Evolutionary conservation across 2,113 vertebrate genomes (phyloP).

Genomic region (Tragelaphus buxtoni): DNA sequence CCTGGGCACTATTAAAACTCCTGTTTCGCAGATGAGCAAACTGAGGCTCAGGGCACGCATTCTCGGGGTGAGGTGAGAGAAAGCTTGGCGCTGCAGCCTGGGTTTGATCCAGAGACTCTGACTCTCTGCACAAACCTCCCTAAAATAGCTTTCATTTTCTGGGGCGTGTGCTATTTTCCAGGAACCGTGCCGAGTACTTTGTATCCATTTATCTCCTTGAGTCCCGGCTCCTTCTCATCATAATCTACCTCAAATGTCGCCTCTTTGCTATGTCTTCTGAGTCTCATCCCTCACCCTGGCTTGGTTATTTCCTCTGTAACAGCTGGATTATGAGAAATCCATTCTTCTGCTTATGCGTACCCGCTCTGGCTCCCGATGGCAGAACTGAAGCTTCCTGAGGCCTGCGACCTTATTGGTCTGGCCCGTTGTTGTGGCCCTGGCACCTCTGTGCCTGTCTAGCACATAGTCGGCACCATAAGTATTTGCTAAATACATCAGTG

Average conservation of each 20-base stretch:
- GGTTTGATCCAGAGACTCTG: background rate
- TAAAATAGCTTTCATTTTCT: conserved; percentile 26
- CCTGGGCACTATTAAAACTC: background rate
- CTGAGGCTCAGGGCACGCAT: background rate
- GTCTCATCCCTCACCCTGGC: background rate
- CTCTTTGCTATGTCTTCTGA: background rate
- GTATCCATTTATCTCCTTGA: conserved; percentile 45
- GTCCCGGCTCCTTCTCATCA: background rate
- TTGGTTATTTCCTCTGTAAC: background rate
- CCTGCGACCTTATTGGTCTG: background rate
- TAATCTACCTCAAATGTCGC: background rate
- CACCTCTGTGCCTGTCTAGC: background rate
- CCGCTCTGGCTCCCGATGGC: background rate
- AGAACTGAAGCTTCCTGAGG: background rate
- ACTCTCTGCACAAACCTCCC: background rate
- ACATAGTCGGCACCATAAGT: background rate
- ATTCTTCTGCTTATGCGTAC: background rate
- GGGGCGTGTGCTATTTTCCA: conserved; percentile 18
- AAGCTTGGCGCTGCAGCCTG: background rate
- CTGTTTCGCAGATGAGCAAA: background rate
- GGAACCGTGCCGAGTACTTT: conserved; percentile 4
- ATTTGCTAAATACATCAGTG: background rate
- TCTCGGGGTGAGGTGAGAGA: background rate
- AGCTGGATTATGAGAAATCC: background rate
- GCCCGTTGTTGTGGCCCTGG: background rate